A percentile compares a stretch with the other conserved stretches of the same genome.
These are phyloP conservation scores for Syrmaticus mikado DNA, from an alignment of 2,113 vertebrate genomes.

Conservation along the genomic window DNA sequence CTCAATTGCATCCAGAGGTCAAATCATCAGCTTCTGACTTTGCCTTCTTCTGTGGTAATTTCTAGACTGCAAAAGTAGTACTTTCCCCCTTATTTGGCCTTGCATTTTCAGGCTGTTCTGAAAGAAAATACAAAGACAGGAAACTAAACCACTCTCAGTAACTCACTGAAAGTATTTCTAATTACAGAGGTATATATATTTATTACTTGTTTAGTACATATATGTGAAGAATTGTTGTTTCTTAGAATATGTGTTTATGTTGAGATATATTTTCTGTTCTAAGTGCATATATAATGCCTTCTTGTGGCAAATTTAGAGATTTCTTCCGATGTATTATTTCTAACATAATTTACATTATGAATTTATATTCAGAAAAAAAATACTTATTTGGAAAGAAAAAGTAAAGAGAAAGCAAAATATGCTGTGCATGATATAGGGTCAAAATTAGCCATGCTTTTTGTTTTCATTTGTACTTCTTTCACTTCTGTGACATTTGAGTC, in stretches of 20 bases:
- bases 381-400: not conserved
- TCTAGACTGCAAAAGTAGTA: not conserved
- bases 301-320: constrained; percentile 60
- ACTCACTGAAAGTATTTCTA: not conserved
- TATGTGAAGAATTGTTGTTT: not conserved
- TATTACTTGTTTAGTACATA: not conserved
- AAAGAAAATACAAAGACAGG: not conserved
- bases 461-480: not conserved
- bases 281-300: constrained; percentile 62
- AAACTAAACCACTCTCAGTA: not conserved
- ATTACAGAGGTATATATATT: not conserved
- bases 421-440: not conserved
- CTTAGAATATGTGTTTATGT: not conserved
- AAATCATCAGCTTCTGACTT: not conserved
- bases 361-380: not conserved
- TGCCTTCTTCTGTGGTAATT: not conserved
- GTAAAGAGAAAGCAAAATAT: not conserved
- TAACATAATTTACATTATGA: not conserved
- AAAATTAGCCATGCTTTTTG: not conserved
- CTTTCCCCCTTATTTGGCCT: not conserved
- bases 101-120: not conserved
- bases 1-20: not conserved
- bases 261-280: not conserved
- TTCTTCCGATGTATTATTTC: not conserved
- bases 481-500: not conserved